Base-by-base conservation (phyloP, 2,888 invertebrate species). In the Caenorhabditis zanzibari region DNA sequence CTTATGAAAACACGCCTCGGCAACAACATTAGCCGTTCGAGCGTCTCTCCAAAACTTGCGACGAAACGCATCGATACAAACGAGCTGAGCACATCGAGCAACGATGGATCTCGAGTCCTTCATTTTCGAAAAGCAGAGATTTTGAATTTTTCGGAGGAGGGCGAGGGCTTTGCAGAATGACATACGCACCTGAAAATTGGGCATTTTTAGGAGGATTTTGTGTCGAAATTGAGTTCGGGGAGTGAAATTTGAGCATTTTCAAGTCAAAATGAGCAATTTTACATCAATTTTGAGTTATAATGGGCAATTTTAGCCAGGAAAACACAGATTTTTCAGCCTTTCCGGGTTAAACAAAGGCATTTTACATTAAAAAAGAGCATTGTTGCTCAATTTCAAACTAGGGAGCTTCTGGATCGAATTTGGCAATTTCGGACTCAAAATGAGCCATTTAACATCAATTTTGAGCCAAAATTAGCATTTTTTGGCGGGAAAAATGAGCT, bases 21-120 rank as follows among this genome's bases (percentile, higher is more conserved):
- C 96, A 89, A 99, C 96, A 0, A 97, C 97, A 93, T 99, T 99
- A 0, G 98, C 99, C 14, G 98, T 98, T 93, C 98, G 98, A 0
- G 96, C 94, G 93, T 99, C 98, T 93, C 97, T 96, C 99, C 99
- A 99, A 84, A 98, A 88, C 41, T 87, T 88, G 93, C 97, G 97
- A 88, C 95, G 95, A 93, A 97, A 99, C 76, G 99, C 94, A 89
- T 98, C 97, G 88, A 97, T 95, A 95, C 99, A 96, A 73, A 98
- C 96, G 28, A 91, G 81, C 44, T 92, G 91, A 32, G 92, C 90
- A 16, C 86, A 86, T 24, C 92, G 88, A 0, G 89, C 91, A 12
- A 90, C 89, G 56, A 91, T 89, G n/a, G 91, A 84, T 35, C 90
- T 86, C 14, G 89, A 87, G 92, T 93, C 1, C 74, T 93, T 92